A percentile compares a stretch with the other conserved stretches of the same genome.
Conservation (phyloP, 2,113 vertebrate genomes). For the Psammodynastes pulverulentus region DNA sequence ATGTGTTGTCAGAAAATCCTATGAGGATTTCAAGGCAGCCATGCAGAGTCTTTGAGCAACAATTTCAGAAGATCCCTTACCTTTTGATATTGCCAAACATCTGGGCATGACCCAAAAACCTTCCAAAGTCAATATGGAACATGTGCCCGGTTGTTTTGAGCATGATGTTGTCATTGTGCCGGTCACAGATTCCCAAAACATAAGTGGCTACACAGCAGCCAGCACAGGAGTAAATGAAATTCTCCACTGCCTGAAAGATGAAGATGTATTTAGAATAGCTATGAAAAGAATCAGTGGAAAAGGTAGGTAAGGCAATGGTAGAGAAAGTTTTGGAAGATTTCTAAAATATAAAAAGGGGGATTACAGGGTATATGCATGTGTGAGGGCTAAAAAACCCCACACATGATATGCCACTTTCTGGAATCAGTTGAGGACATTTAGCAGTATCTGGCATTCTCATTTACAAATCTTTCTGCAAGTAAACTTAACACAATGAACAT, state of each 20-base stretch:
- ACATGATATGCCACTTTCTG: not conserved
- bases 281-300: not conserved
- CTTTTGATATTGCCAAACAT: slow-evolving; percentile 98
- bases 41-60: not conserved
- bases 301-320: not conserved
- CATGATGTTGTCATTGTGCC: slow-evolving; percentile 99
- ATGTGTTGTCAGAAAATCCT: not conserved
- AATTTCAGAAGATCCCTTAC: slow-evolving; percentile 64
- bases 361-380: not conserved
- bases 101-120: slow-evolving; percentile 95
- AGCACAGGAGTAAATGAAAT: slow-evolving; percentile 97
- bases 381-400: not conserved
- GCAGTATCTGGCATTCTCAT: not conserved
- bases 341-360: not conserved
- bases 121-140: slow-evolving; percentile 98
- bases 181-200: slow-evolving; percentile 94
- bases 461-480: not conserved
- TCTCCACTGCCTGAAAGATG: slow-evolving; percentile 86
- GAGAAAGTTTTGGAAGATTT: not conserved
- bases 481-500: not conserved
- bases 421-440: not conserved
- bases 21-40: not conserved
- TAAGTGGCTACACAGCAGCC: slow-evolving; percentile 98
- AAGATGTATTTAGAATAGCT: not conserved
- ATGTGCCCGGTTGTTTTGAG: slow-evolving; percentile 96